These are phyloP conservation scores for Varecia variegata DNA, from an alignment of 2,797 vertebrate genomes.

Conservation along the genomic window DNA sequence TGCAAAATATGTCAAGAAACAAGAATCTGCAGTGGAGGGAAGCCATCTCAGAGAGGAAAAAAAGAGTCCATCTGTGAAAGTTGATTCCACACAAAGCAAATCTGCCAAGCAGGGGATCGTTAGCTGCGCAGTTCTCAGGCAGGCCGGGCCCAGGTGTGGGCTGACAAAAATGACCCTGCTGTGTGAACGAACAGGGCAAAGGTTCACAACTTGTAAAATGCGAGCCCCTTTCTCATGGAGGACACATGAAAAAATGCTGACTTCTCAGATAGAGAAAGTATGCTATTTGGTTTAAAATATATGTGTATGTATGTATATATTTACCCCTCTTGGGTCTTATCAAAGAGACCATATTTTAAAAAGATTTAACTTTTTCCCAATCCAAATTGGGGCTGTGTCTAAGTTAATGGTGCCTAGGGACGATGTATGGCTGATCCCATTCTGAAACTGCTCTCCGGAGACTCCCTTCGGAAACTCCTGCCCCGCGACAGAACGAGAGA, in stretches of 20 bases:
- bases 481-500: background rate
- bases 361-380: constrained; percentile 19
- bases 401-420: constrained; percentile 13
- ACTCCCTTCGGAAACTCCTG: background rate
- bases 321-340: constrained; percentile 44
- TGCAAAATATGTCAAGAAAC: background rate
- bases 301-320: constrained; percentile 1
- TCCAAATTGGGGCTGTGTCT: background rate
- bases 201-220: background rate
- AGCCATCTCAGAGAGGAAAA: background rate
- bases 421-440: background rate
- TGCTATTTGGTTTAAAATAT: constrained; percentile 45
- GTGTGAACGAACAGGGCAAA: background rate
- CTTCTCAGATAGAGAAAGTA: background rate
- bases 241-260: constrained; percentile 27
- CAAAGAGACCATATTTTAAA: constrained; percentile 45
- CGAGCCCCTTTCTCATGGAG: background rate
- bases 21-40: background rate
- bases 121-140: background rate
- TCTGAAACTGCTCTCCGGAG: constrained; percentile 29
- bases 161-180: background rate
- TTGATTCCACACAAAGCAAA: background rate
- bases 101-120: background rate
- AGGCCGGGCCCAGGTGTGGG: background rate
- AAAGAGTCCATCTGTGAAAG: background rate